phyloP scores from a whole-genome alignment of 2,888 invertebrate species.

The Malachius bipustulatus region DNA sequence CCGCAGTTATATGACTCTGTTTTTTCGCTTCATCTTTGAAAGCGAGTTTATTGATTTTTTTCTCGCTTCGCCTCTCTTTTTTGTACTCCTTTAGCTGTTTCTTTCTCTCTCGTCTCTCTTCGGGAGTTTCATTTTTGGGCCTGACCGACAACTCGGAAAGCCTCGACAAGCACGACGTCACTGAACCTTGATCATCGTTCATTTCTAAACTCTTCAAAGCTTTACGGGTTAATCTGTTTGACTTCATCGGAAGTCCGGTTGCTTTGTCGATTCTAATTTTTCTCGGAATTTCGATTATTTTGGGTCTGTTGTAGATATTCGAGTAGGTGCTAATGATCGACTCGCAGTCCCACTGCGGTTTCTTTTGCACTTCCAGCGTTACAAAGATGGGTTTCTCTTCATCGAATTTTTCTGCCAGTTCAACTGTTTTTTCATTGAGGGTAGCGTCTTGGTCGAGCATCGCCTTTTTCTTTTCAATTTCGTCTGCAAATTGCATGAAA shows the following conservation, averaged over 20 bases:
- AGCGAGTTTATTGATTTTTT: constrained; percentile 66
- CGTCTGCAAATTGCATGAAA: constrained; percentile 59
- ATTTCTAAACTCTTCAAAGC: constrained; percentile 57
- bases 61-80: constrained; percentile 65
- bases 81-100: constrained; percentile 65
- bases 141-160: constrained; percentile 56
- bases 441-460: constrained; percentile 46
- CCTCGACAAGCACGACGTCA: too few relatives aligned
- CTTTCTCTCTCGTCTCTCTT: constrained; percentile 69
- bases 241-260: too few relatives aligned
- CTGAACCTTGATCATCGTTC: too few relatives aligned
- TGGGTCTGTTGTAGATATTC: constrained; percentile 86
- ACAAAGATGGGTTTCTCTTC: constrained; percentile 48
- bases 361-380: constrained; percentile 48
- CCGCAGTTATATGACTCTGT: too few relatives aligned
- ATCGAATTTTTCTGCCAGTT: constrained; percentile 19
- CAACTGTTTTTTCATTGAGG: constrained; percentile 28
- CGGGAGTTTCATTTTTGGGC: constrained; percentile 64
- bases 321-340: constrained; percentile 84
- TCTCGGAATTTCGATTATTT: too few relatives aligned
- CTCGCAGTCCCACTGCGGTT: constrained; percentile 82
- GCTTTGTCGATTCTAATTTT: too few relatives aligned
- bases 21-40: too few relatives aligned
- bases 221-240: too few relatives aligned
- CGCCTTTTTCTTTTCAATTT: constrained; percentile 53